Base-by-base conservation (phyloP, 2,113 vertebrate species). In the Oryzias javanicus region DNA sequence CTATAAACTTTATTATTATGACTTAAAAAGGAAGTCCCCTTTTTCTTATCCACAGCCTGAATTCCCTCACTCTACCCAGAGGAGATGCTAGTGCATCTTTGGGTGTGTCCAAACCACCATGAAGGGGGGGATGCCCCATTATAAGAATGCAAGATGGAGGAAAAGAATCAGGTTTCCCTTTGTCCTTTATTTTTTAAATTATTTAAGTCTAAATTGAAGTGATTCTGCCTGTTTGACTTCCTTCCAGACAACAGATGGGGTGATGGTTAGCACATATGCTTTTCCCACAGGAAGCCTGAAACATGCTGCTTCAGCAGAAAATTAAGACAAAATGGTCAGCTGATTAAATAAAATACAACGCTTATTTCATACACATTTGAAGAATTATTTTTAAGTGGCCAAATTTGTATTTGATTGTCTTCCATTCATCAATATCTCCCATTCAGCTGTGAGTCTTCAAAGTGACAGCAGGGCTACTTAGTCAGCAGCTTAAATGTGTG, bases 91-190 rank as follows among this genome's bases (percentile, higher is more conserved):
- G 52, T 76, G 79, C 82, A 82, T 42, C 57, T 44, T 45, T 66
- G 85, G 85, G 82, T 81, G 85, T 79, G 82, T 85, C 82, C 63
- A 24, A 35, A 72, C 42, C 29, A 4, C 53, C 66, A 60, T 66
- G 71, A 74, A 61, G 35, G 48, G 58, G 48, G 59, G 64, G 50
- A 49, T 54, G 48, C 61, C 76, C 61, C 45, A 2, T 16, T 49
- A 19, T 1, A 4, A 52, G 49, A 48, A 27, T 48, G 0, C 55
- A 22, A 42, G 57, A 49, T 46, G 45, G 53, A 64, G 55, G 61
- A 66, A 47, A 47, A 4, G 46, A 7, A 35, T 35, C 10, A 12
- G 35, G 35, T 35, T 35, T 35, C 35, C 35, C 35, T 35, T 12
- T 35, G 35, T 35, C 35, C 10, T 12, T 35, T 29, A 6, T 6